These are phyloP conservation scores for Botia almorhae DNA, from an alignment of 2,797 vertebrate species.

Conservation along the genomic window DNA sequence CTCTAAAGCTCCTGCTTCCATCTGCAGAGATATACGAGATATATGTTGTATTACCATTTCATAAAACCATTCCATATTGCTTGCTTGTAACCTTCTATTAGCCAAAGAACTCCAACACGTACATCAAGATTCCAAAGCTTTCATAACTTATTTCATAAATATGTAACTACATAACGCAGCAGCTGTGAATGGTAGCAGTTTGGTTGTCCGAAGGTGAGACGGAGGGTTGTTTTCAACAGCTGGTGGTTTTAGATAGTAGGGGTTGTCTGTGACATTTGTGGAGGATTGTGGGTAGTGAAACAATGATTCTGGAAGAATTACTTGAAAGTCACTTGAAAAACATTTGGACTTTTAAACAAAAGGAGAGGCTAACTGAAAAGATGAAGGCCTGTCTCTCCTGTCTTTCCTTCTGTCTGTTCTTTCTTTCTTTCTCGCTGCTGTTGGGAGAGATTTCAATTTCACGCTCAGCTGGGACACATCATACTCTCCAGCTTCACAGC, in stretches of 20 bases:
- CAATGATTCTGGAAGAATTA: no score
- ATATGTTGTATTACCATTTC: no score
- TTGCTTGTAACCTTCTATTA: no score
- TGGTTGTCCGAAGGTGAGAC: slow-evolving; percentile 2
- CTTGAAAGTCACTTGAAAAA: neutral
- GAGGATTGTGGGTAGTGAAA: neutral
- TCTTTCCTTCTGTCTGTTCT: slow-evolving; percentile 8
- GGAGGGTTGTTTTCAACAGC: slow-evolving; percentile 14
- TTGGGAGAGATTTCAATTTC: slow-evolving; percentile 74
- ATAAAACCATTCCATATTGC: neutral
- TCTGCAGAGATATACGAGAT: neutral
- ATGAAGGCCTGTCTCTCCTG: neutral
- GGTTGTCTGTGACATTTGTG: neutral
- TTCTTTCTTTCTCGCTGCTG: slow-evolving; percentile 37
- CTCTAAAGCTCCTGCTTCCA: neutral
- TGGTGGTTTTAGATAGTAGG: slow-evolving; percentile 14
- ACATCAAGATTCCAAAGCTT: neutral
- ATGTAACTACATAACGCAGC: slow-evolving; percentile 2
- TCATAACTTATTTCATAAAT: slow-evolving; percentile 8
- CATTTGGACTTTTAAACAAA: neutral
- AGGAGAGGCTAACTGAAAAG: neutral
- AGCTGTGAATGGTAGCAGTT: neutral
- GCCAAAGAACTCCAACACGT: no score
- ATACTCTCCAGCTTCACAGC: slow-evolving; percentile 42
- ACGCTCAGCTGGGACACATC: slow-evolving; percentile 70